A percentile compares a stretch with the other conserved stretches of the same genome.
These are phyloP conservation scores for Boleophthalmus pectinirostris DNA, from an alignment of 2,113 vertebrate species.

Conservation along the genomic window DNA sequence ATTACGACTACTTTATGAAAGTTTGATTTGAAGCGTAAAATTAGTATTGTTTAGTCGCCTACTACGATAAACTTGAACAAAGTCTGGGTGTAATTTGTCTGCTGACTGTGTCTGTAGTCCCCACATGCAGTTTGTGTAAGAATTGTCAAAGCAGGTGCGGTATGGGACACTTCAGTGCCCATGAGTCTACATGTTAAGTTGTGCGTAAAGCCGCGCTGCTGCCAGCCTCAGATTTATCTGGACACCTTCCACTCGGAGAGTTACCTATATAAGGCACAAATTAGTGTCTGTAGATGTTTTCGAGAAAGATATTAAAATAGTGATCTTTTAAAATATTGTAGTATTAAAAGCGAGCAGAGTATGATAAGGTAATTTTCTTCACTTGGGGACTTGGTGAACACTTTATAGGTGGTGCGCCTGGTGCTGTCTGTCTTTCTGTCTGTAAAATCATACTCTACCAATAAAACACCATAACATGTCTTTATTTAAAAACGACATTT, in stretches of 20 bases:
- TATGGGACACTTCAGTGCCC: slow-evolving; percentile 54
- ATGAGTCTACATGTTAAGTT: slow-evolving; percentile 49
- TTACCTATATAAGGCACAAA: slow-evolving; percentile 30
- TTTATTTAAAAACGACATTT: slow-evolving; percentile 17
- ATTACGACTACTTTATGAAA: slow-evolving; percentile 20
- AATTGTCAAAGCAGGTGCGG: slow-evolving; percentile 68
- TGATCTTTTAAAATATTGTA: neutral
- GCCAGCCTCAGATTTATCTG: slow-evolving; percentile 37
- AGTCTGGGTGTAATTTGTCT: slow-evolving; percentile 44
- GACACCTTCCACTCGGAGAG: slow-evolving; percentile 5
- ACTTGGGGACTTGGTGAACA: slow-evolving; percentile 15
- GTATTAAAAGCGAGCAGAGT: neutral
- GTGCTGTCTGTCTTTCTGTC: slow-evolving; percentile 34
- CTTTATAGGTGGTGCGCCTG: slow-evolving; percentile 40
- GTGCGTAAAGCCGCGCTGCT: slow-evolving; percentile 42
- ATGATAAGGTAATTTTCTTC: slow-evolving; percentile 4
- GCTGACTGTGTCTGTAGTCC: slow-evolving; percentile 24
- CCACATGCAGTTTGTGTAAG: slow-evolving; percentile 11
- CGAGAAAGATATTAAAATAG: neutral
- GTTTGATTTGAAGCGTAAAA: slow-evolving; percentile 44
- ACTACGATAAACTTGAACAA: slow-evolving; percentile 48
- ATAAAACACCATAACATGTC: neutral
- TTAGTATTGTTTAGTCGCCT: slow-evolving; percentile 18
- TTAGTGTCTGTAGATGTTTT: neutral
- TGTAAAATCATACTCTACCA: slow-evolving; percentile 5